phyloP scores from a whole-genome alignment of 64 coral and sea anemone genomes.

The Trachythela sp. region DNA sequence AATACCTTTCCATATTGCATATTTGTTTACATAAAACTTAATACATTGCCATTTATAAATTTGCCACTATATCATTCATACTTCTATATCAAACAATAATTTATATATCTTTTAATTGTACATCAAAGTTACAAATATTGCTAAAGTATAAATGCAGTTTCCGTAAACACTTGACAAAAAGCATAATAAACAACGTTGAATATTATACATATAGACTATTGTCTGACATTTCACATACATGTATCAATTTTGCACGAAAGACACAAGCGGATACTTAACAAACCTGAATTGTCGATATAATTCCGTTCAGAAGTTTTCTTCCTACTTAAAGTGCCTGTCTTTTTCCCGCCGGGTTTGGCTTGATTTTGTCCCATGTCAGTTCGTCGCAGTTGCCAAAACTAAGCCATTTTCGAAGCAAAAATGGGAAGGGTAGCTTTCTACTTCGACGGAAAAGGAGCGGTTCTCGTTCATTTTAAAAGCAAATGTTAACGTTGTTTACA shows the following conservation, averaged over 20 bases:
- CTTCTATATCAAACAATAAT: too few relatives aligned
- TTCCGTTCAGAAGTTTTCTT: neutral
- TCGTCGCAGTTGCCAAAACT: neutral
- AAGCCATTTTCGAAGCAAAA: neutral
- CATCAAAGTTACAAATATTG: too few relatives aligned
- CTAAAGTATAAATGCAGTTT: too few relatives aligned
- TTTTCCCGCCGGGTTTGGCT: constrained; percentile 7
- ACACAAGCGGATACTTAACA: neutral
- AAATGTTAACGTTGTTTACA: neutral
- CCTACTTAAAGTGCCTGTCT: constrained; percentile 15
- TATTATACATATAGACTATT: neutral
- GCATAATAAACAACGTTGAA: too few relatives aligned
- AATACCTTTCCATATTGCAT: too few relatives aligned
- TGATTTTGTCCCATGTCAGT: constrained; percentile 44
- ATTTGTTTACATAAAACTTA: too few relatives aligned
- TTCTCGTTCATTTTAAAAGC: neutral
- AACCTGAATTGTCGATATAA: constrained; percentile 36
- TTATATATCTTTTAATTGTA: too few relatives aligned
- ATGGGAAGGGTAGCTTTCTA: neutral
- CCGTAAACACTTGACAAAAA: too few relatives aligned
- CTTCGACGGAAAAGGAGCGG: neutral
- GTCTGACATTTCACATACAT: neutral
- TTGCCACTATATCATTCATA: too few relatives aligned
- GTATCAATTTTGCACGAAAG: neutral
- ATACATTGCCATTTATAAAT: too few relatives aligned